Conservation (phyloP, 2,797 vertebrate genomes). For the Paedocypris micromegethes region DNA sequence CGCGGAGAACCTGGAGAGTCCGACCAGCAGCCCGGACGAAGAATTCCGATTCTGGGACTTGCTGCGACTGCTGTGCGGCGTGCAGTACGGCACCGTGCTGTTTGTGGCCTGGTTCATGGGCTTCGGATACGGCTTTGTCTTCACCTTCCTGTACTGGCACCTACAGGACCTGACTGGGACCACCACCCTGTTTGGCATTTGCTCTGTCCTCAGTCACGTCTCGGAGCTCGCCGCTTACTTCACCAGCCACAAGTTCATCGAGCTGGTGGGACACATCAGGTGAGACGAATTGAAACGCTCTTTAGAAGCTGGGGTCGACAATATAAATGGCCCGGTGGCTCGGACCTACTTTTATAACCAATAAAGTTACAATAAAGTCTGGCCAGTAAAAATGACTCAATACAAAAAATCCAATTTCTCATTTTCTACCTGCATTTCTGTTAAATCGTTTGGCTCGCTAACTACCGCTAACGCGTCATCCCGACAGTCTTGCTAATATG, state of each 20-base stretch:
- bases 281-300: conserved; percentile 52
- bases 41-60: conserved; percentile 68
- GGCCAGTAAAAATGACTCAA: too few relatives aligned
- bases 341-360: too few relatives aligned
- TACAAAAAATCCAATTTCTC: too few relatives aligned
- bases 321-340: background rate
- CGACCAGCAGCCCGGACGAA: fast-evolving
- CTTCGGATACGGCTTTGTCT: conserved; percentile 94
- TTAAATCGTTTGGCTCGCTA: too few relatives aligned
- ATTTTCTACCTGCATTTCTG: too few relatives aligned
- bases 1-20: conserved; percentile 45
- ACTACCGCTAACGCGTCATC: too few relatives aligned
- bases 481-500: too few relatives aligned
- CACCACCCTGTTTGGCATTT: conserved; percentile 92
- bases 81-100: conserved; percentile 88
- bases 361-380: too few relatives aligned
- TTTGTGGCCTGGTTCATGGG: conserved; percentile 99
- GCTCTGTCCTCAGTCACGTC: conserved; percentile 86
- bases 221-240: conserved; percentile 93
- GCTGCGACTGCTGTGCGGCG: conserved; percentile 80
- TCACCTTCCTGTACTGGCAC: conserved; percentile 98
- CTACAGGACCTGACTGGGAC: conserved; percentile 88
- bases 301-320: background rate
- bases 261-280: conserved; percentile 93
- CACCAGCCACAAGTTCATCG: conserved; percentile 94